A percentile compares a stretch with the other conserved stretches of the same genome.
Evolutionary conservation across 2,113 vertebrate genomes (phyloP).

Genomic region (Xiphophorus maculatus): DNA sequence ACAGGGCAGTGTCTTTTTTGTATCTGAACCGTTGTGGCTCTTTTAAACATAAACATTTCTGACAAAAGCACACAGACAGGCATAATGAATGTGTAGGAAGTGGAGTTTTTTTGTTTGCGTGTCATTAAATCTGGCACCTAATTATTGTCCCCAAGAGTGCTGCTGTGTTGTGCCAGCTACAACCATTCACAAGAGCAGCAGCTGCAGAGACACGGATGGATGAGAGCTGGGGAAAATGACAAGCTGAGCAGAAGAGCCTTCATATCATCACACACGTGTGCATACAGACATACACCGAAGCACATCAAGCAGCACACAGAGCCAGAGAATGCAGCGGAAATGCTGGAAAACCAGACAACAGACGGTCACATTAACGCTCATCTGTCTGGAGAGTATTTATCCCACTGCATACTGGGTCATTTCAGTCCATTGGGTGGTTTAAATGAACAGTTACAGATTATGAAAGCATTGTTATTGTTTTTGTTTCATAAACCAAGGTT

Average conservation of each 20-base stretch:
- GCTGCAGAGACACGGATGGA: conserved; percentile 21
- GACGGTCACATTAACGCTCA: conserved; percentile 16
- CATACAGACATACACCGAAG: conserved; percentile 23
- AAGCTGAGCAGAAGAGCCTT: conserved; percentile 32
- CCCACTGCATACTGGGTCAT: conserved; percentile 7
- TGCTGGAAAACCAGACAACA: conserved; percentile 30
- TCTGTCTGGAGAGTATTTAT: conserved; percentile 17
- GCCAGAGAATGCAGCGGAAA: background rate
- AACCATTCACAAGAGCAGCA: conserved; percentile 38
- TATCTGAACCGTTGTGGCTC: conserved; percentile 20
- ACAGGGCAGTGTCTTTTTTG: background rate
- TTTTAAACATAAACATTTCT: conserved; percentile 48
- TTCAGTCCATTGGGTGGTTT: background rate
- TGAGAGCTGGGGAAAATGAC: conserved; percentile 25
- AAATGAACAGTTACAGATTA: conserved; percentile 4
- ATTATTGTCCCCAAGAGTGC: conserved; percentile 56
- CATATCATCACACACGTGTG: conserved; percentile 28
- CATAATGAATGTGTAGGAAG: conserved; percentile 44
- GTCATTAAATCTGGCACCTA: conserved; percentile 54
- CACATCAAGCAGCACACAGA: conserved; percentile 31
- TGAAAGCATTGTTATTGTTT: conserved; percentile 1
- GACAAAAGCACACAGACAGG: conserved; percentile 16
- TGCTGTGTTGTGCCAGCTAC: conserved; percentile 21
- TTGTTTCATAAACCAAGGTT: conserved; percentile 8
- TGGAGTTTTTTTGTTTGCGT: conserved; percentile 41